Conservation (phyloP, 1,140 invertebrate species). For the Temnothorax curvispinosus region DNA sequence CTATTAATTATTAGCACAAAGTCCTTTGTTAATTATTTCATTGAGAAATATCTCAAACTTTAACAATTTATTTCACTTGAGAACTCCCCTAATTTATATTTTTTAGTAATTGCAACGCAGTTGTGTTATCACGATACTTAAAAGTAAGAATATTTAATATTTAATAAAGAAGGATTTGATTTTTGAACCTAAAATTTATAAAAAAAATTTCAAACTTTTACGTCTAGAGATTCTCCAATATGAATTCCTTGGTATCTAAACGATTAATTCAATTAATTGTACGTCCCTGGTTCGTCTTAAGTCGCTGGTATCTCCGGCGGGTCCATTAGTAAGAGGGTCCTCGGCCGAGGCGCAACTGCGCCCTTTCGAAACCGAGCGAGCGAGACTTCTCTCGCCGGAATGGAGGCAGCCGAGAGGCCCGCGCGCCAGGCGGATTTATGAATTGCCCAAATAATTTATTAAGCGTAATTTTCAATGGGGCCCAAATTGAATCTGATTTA, state of each 20-base stretch:
- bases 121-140: neutral
- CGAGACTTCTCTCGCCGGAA: constrained; percentile 53
- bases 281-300: constrained; percentile 61
- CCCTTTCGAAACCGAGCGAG: constrained; percentile 67
- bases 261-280: constrained; percentile 34
- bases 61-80: neutral
- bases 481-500: constrained; percentile 87
- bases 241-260: neutral
- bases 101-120: neutral
- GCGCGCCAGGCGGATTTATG: constrained; percentile 82
- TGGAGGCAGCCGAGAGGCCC: constrained; percentile 57
- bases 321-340: constrained; percentile 79
- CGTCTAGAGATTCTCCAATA: neutral
- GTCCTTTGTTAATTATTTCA: neutral
- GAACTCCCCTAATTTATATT: neutral
- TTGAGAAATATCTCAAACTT: neutral
- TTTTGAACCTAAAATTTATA: neutral
- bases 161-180: neutral
- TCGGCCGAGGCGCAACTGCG: constrained; percentile 67
- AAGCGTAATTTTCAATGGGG: constrained; percentile 86
- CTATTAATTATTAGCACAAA: neutral
- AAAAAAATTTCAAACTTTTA: neutral
- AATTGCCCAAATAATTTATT: constrained; percentile 86
- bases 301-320: constrained; percentile 57
- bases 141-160: neutral